Conservation (phyloP, 2,888 invertebrate genomes). For the Euspilapteryx auroguttella region DNA sequence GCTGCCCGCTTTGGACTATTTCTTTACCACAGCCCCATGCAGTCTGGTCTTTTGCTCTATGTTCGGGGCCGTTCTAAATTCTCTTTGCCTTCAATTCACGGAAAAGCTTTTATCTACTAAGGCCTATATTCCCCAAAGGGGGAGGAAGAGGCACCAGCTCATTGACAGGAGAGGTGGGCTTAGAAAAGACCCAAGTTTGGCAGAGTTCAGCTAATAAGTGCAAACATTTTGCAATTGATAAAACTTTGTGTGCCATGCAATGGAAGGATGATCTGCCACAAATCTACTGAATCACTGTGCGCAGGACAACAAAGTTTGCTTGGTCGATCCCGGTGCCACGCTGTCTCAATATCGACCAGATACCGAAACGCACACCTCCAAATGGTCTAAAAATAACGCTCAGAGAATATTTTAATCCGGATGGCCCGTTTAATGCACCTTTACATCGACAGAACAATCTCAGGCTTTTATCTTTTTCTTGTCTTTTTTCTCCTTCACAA, state of each 20-base stretch:
- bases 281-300: too few species aligned
- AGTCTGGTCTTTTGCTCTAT: neutral
- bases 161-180: too few species aligned
- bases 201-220: too few species aligned
- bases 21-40: conserved; percentile 19
- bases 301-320: conserved; percentile 32
- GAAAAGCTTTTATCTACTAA: too few species aligned
- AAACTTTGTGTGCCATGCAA: too few species aligned
- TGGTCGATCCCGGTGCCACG: conserved; percentile 53
- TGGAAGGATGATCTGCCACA: conserved; percentile 34
- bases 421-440: conserved; percentile 53
- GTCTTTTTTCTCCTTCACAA: too few species aligned
- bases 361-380: conserved; percentile 47
- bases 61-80: too few species aligned
- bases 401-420: conserved; percentile 57
- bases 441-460: conserved; percentile 34
- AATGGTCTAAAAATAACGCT: conserved; percentile 51
- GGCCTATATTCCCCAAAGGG: too few species aligned
- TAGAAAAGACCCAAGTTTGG: too few species aligned
- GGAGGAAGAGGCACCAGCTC: too few species aligned
- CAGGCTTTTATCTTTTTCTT: conserved; percentile 22
- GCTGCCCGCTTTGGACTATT: conserved; percentile 39
- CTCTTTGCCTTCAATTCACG: too few species aligned
- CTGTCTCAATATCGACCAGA: conserved; percentile 49
- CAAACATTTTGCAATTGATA: too few species aligned